Evolutionary conservation across 2,797 vertebrate genomes (phyloP).

Genomic region (Platalea minor): DNA sequence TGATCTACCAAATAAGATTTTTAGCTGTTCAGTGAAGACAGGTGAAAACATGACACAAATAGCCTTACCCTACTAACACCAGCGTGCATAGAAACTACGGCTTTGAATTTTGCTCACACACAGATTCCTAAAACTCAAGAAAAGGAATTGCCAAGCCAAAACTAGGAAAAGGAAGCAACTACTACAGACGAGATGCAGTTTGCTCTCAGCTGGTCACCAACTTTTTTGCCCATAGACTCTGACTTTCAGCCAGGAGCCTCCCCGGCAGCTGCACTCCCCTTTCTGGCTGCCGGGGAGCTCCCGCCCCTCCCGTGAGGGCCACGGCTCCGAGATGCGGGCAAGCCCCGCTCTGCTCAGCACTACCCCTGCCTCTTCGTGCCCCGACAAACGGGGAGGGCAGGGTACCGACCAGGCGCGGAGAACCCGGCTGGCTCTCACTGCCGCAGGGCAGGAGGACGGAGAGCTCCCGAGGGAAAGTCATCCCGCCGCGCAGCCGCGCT

Average conservation of each 20-base stretch:
- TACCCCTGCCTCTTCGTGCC: too few relatives aligned
- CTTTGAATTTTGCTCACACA: not conserved
- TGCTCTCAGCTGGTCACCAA: not conserved
- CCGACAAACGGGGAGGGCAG: not conserved
- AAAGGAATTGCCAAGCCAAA: not conserved
- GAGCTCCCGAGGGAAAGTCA: not conserved
- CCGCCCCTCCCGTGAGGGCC: not conserved
- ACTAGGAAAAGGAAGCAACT: not conserved
- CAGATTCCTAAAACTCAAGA: not conserved
- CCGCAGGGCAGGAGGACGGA: not conserved
- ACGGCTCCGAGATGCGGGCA: rapidly evolving
- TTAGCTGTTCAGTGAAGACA: not conserved
- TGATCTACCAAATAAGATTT: not conserved
- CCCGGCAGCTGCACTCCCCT: not conserved
- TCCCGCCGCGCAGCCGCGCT: not conserved
- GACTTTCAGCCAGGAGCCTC: not conserved
- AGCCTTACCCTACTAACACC: not conserved
- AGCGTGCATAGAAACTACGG: not conserved
- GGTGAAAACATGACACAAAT: rapidly evolving
- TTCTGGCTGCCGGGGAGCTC: not conserved
- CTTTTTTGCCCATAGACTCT: not conserved
- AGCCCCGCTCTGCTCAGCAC: not conserved
- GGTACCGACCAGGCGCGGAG: not conserved
- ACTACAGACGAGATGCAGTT: not conserved
- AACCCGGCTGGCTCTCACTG: too few relatives aligned